phyloP scores from a whole-genome alignment of 2,113 vertebrate species.

The Arenaria interpres region DNA sequence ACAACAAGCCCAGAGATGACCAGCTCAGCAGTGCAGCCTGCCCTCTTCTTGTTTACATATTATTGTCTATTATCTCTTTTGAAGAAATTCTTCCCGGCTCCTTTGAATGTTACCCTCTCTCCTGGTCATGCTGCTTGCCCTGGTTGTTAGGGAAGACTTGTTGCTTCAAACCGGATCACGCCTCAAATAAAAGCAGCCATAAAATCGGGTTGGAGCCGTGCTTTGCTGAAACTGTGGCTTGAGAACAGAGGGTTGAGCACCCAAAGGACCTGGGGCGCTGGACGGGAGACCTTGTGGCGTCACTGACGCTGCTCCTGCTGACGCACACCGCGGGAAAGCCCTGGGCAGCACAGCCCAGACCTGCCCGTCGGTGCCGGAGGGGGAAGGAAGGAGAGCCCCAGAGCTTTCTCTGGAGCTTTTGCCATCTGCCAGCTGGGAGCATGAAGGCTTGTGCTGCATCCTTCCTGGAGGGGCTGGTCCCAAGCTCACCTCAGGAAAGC shows the following conservation, averaged over 20 bases:
- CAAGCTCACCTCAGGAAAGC: fast-evolving
- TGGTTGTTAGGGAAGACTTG: not conserved
- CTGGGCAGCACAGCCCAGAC: not conserved
- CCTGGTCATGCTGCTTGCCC: not conserved
- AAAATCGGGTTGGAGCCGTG: not conserved
- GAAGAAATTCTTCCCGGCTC: not conserved
- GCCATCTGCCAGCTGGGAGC: not conserved
- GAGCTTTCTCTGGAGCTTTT: not conserved
- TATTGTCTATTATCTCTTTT: too few species aligned
- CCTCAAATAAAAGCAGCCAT: not conserved
- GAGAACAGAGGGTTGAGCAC: not conserved
- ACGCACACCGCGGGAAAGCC: not conserved
- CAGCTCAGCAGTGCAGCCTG: not conserved
- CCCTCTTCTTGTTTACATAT: not conserved
- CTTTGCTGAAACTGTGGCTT: not conserved
- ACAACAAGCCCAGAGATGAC: not conserved
- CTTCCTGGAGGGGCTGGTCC: not conserved
- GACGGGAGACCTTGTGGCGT: not conserved
- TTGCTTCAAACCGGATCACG: not conserved
- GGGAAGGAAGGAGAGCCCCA: fast-evolving
- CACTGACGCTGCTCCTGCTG: not conserved
- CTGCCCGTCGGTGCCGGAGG: not conserved
- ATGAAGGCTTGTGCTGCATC: not conserved
- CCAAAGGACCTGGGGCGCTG: not conserved
- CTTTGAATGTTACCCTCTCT: not conserved